A percentile compares a stretch with the other conserved stretches of the same genome.
phyloP scores from a whole-genome alignment of 2,113 vertebrate species.

The Ptychochromis oligacanthus region DNA sequence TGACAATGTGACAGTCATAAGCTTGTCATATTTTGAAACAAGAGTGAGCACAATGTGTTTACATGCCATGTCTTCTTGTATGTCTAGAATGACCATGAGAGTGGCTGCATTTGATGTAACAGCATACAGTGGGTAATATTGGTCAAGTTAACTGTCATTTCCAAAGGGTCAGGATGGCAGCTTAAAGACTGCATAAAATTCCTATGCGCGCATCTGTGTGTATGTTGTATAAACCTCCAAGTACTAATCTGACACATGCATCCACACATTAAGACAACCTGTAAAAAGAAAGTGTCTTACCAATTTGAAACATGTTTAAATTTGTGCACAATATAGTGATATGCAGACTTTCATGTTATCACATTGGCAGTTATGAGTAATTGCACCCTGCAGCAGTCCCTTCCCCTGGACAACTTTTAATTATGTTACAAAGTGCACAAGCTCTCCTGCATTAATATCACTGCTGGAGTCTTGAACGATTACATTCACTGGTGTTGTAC shows the following conservation, averaged over 20 bases:
- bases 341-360: constrained; percentile 67
- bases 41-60: neutral
- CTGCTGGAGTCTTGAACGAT: constrained; percentile 56
- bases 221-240: neutral
- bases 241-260: neutral
- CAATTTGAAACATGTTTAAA: constrained; percentile 57
- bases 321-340: constrained; percentile 61
- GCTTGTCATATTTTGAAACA: constrained; percentile 30
- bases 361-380: constrained; percentile 78
- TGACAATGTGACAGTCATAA: neutral
- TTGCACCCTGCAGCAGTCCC: constrained; percentile 72
- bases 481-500: constrained; percentile 42
- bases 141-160: neutral
- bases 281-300: constrained; percentile 32
- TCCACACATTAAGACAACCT: constrained; percentile 20
- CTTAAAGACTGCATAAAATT: neutral
- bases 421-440: constrained; percentile 75
- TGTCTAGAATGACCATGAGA: neutral
- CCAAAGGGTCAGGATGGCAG: neutral
- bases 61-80: neutral
- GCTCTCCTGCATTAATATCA: constrained; percentile 68
- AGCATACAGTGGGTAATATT: neutral
- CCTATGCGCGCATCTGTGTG: no score
- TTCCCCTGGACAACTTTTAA: constrained; percentile 76
- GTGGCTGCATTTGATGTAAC: constrained; percentile 1